Conservation (phyloP, 2,888 invertebrate genomes). For the Holacanthella duospinosa region DNA sequence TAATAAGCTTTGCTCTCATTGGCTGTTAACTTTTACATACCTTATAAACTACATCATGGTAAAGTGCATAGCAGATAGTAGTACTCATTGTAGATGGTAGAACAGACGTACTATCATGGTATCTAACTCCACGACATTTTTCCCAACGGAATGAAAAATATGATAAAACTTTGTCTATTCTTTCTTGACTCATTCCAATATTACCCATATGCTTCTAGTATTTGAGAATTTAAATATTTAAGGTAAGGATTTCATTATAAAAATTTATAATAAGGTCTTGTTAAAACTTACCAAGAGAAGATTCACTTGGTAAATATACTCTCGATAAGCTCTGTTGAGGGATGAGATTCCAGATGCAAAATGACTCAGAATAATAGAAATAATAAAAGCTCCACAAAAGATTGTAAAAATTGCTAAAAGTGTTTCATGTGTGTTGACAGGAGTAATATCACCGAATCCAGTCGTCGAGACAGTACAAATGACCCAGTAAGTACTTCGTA, state of each 20-base stretch:
- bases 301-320: slow-evolving; percentile 32
- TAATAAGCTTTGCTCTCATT: no score
- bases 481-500: slow-evolving; percentile 27
- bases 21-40: slow-evolving; percentile 2
- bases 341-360: slow-evolving; percentile 30
- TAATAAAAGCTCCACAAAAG: slow-evolving; percentile 32
- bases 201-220: slow-evolving; percentile 29
- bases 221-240: background rate
- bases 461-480: slow-evolving; percentile 26
- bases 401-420: slow-evolving; percentile 22
- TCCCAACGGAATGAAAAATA: slow-evolving; percentile 30
- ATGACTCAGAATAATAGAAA: slow-evolving; percentile 31
- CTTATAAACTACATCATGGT: slow-evolving; percentile 13
- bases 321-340: slow-evolving; percentile 21
- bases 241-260: background rate
- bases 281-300: slow-evolving; percentile 26
- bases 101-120: slow-evolving; percentile 18
- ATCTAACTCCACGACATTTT: slow-evolving; percentile 23
- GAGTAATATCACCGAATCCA: slow-evolving; percentile 32
- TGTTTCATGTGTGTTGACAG: slow-evolving; percentile 23
- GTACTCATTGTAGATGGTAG: slow-evolving; percentile 27
- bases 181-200: slow-evolving; percentile 25
- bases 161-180: slow-evolving; percentile 23
- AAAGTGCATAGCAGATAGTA: slow-evolving; percentile 26
- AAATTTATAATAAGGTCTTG: slow-evolving; percentile 1